Percentiles rank a stretch among this genome's conserved stretches.
Evolutionary conservation across 2,888 invertebrate genomes (phyloP).

Genomic region (Mesorhabditis belari): DNA sequence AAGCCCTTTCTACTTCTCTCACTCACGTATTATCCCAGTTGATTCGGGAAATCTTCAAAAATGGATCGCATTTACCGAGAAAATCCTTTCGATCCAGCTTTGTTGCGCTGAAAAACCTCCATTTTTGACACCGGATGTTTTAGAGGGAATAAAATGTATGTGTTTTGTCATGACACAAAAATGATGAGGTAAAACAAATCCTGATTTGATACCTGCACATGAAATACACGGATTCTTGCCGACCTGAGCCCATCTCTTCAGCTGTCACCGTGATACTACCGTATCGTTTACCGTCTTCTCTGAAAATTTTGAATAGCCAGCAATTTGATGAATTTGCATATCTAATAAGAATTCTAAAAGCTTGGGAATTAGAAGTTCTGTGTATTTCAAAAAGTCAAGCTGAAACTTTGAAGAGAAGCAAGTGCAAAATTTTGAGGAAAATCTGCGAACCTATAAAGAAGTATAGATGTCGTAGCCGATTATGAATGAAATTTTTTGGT

Average conservation of each 20-base stretch:
- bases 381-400: too few relatives aligned
- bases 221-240: constrained; percentile 42
- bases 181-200: too few relatives aligned
- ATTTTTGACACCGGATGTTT: too few relatives aligned
- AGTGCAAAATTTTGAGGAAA: too few relatives aligned
- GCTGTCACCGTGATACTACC: constrained; percentile 33
- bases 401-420: too few relatives aligned
- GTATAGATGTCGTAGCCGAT: too few relatives aligned
- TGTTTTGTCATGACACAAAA: too few relatives aligned
- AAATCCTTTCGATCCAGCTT: constrained; percentile 59
- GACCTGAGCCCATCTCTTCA: constrained; percentile 31
- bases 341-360: neutral
- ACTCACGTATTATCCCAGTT: constrained; percentile 57
- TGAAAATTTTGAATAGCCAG: constrained; percentile 19
- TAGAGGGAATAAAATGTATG: too few relatives aligned
- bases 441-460: too few relatives aligned
- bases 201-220: constrained; percentile 8
- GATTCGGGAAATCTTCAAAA: constrained; percentile 55
- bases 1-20: neutral
- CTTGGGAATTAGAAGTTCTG: too few relatives aligned
- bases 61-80: constrained; percentile 60
- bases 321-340: too few relatives aligned
- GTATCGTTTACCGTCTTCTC: constrained; percentile 36
- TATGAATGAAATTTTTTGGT: too few relatives aligned
- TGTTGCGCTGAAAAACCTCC: constrained; percentile 12